phyloP scores from a whole-genome alignment of 1,140 invertebrate genomes.

The Drosophila asahinai region DNA sequence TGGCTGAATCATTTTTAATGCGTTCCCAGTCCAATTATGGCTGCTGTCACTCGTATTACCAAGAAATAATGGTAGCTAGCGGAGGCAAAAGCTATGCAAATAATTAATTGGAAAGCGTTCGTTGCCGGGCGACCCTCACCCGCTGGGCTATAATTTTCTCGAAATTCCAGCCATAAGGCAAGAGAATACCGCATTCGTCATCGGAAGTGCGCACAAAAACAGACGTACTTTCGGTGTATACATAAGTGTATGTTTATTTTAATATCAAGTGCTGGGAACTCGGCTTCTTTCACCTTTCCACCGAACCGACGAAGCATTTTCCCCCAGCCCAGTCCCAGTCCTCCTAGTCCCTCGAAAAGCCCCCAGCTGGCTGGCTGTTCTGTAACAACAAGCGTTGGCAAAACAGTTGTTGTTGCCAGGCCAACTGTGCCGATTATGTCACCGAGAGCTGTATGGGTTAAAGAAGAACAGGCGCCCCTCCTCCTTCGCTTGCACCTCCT shows the following conservation, averaged over 20 bases:
- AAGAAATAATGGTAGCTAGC: slow-evolving; percentile 11
- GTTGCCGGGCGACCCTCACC: slow-evolving; percentile 25
- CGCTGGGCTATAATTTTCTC: slow-evolving; percentile 24
- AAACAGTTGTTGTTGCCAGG: slow-evolving; percentile 73
- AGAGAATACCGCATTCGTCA: slow-evolving; percentile 27
- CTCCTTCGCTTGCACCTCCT: not conserved
- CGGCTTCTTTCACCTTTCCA: slow-evolving; percentile 17
- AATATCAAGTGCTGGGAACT: slow-evolving; percentile 36
- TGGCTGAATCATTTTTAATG: slow-evolving; percentile 31
- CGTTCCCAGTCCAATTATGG: slow-evolving; percentile 20
- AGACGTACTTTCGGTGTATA: slow-evolving; percentile 13
- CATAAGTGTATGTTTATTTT: slow-evolving; percentile 41
- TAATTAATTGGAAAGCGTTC: slow-evolving; percentile 45
- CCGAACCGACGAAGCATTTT: not conserved
- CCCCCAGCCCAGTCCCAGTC: not conserved
- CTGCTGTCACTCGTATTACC: slow-evolving; percentile 14
- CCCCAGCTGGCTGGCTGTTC: slow-evolving; percentile 9
- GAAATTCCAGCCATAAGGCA: slow-evolving; percentile 7
- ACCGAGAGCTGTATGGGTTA: slow-evolving; percentile 55
- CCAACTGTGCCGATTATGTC: slow-evolving; percentile 78
- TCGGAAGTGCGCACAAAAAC: slow-evolving; percentile 34
- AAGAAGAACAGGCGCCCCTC: slow-evolving; percentile 26
- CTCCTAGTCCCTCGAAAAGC: slow-evolving; percentile 2
- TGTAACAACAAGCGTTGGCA: slow-evolving; percentile 44
- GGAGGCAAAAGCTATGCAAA: slow-evolving; percentile 19